Evolutionary conservation across 2,888 invertebrate genomes (phyloP).

Genomic region (Magallana nippona): DNA sequence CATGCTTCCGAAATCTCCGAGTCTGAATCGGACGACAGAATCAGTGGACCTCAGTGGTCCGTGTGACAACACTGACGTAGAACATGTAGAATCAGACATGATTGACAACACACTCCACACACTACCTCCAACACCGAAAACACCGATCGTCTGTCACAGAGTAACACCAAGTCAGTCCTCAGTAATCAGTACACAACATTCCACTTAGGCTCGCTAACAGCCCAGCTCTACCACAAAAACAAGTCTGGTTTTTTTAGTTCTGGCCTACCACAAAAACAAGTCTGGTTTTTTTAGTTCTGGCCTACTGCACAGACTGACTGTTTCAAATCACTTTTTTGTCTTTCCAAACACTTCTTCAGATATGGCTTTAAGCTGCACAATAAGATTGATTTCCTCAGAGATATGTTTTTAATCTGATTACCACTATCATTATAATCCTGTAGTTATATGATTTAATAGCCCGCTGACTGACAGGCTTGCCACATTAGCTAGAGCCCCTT

Average conservation of each 20-base stretch:
- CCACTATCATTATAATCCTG: conserved; percentile 7
- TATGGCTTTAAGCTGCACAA: conserved; percentile 15
- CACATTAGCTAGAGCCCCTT: background rate
- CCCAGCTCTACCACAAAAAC: background rate
- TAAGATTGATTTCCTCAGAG: conserved; percentile 17
- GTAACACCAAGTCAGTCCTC: conserved; percentile 2
- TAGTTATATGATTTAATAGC: background rate
- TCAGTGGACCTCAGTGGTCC: conserved; percentile 25
- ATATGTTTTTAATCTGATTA: conserved; percentile 20
- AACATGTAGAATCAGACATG: background rate
- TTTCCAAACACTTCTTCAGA: background rate
- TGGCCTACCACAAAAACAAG: no score
- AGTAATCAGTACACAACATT: background rate
- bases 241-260: no score
- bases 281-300: no score
- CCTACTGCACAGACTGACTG: no score
- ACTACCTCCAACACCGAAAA: background rate
- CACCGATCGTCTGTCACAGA: conserved; percentile 5
- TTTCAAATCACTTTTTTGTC: no score
- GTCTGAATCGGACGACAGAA: background rate
- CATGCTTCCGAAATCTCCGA: conserved; percentile 29
- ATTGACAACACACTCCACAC: background rate
- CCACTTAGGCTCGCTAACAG: conserved; percentile 7
- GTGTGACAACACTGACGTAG: background rate
- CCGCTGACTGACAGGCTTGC: conserved; percentile 4